Percentiles rank a stretch among this genome's conserved stretches.
Conservation (phyloP, 2,797 vertebrate species). For the Malacoctenus gilli region DNA sequence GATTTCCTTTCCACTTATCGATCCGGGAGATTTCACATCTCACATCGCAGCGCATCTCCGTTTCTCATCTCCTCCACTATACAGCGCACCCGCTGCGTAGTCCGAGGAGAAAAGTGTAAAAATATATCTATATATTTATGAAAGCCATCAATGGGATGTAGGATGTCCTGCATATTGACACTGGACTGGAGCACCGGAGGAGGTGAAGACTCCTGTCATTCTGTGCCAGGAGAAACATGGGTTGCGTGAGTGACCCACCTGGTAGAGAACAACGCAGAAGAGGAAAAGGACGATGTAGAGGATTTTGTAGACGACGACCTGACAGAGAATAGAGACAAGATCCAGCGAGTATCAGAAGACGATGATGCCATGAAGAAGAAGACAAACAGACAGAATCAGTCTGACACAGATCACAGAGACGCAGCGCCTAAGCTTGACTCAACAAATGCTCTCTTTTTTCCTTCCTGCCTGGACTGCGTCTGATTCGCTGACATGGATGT, state of each 20-base stretch:
- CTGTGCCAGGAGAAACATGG: no score
- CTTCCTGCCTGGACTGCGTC: background rate
- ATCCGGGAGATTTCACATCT: slow-evolving; percentile 6
- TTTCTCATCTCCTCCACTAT: background rate
- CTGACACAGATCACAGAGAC: background rate
- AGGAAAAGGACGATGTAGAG: slow-evolving; percentile 80
- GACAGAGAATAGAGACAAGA: slow-evolving; percentile 29
- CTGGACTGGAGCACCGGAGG: no score
- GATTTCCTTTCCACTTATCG: slow-evolving; percentile 21
- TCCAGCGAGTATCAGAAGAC: background rate
- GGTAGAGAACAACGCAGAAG: slow-evolving; percentile 75
- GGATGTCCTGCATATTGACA: no score
- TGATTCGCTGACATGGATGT: background rate
- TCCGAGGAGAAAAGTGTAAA: background rate
- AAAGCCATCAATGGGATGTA: no score
- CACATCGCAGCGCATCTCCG: slow-evolving; percentile 15
- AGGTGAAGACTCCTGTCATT: no score
- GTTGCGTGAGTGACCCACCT: no score
- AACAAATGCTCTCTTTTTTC: no score
- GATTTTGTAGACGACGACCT: slow-evolving; percentile 81
- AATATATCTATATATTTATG: no score
- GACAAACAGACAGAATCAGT: background rate
- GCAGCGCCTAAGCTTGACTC: no score
- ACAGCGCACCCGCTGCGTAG: background rate
- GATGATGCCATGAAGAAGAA: no score